Percentiles rank a stretch among this genome's conserved stretches.
phyloP scores from a whole-genome alignment of 2,888 invertebrate genomes.

The Harmothoe impar region DNA sequence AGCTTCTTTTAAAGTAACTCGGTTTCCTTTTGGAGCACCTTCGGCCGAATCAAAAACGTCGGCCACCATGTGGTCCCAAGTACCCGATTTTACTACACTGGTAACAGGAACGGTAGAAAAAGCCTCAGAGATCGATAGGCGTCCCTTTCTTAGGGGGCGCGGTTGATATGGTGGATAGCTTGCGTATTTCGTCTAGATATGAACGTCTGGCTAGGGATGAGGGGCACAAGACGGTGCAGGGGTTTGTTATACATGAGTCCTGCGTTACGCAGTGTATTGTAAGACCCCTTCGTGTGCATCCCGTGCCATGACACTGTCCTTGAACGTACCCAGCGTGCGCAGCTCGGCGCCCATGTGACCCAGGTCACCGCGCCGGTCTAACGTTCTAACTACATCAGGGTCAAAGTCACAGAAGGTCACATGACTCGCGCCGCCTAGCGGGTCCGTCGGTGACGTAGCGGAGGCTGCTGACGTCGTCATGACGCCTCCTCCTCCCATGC shows the following conservation, averaged over 20 bases:
- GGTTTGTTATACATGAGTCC: too few species aligned
- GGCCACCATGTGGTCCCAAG: too few species aligned
- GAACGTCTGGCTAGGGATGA: too few species aligned
- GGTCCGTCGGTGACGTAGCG: slow-evolving; percentile 19
- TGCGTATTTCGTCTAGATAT: background rate
- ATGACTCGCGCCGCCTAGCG: slow-evolving; percentile 16
- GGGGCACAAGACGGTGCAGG: too few species aligned
- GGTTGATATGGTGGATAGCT: background rate
- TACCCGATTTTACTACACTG: too few species aligned
- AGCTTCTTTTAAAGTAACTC: too few species aligned
- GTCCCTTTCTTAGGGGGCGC: background rate
- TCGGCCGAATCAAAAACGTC: too few species aligned
- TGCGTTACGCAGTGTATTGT: slow-evolving; percentile 46
- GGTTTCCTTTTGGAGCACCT: too few species aligned
- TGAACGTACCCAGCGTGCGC: slow-evolving; percentile 51
- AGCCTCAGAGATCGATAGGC: too few species aligned
- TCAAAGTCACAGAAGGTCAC: slow-evolving; percentile 58
- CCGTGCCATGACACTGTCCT: background rate
- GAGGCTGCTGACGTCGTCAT: background rate
- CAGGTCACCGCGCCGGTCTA: slow-evolving; percentile 53
- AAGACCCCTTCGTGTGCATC: background rate
- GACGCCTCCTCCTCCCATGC: background rate
- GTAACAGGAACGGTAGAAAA: too few species aligned
- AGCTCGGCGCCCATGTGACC: slow-evolving; percentile 20
- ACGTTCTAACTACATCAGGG: slow-evolving; percentile 52